phyloP scores from a whole-genome alignment of 64 coral and sea anemone genomes.

The Anthopleura sola region DNA sequence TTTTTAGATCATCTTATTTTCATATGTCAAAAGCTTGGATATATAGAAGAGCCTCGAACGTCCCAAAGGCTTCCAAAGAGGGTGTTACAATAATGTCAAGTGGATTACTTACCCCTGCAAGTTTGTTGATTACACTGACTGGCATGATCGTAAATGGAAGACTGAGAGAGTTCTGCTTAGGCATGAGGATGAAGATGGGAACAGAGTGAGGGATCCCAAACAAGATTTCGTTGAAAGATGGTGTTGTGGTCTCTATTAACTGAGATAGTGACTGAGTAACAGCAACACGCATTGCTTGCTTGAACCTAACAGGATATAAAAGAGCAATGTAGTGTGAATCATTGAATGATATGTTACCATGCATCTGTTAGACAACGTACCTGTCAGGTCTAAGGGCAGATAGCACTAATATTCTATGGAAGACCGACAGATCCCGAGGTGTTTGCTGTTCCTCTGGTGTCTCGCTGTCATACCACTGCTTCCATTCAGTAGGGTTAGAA shows the following conservation, averaged over 20 bases:
- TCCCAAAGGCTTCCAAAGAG: too few relatives aligned
- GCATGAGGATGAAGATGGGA: conserved; percentile 70
- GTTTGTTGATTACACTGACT: conserved; percentile 39
- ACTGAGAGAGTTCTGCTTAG: conserved; percentile 41
- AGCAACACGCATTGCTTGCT: conserved; percentile 46
- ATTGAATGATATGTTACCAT: not conserved
- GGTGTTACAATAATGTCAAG: too few relatives aligned
- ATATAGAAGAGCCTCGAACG: too few relatives aligned
- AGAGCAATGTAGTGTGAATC: too few relatives aligned
- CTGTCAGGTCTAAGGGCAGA: conserved; percentile 77
- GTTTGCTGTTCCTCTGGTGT: conserved; percentile 45
- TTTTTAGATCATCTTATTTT: not conserved
- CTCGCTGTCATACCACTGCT: conserved; percentile 69
- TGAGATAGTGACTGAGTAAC: conserved; percentile 53
- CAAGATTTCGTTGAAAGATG: conserved; percentile 53
- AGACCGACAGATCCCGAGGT: conserved; percentile 13
- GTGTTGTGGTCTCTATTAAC: conserved; percentile 47
- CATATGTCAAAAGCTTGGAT: too few relatives aligned
- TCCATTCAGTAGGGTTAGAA: conserved; percentile 68
- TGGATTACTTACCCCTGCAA: conserved; percentile 63
- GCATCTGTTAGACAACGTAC: not conserved
- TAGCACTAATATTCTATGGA: conserved; percentile 75
- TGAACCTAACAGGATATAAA: conserved; percentile 31
- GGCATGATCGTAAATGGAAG: conserved; percentile 40
- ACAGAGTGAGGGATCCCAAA: conserved; percentile 60